Evolutionary conservation across 2,888 invertebrate species (phyloP), one percentile per base, ranked within the genome.

Genomic region (Pharmacophagus antenor): DNA sequence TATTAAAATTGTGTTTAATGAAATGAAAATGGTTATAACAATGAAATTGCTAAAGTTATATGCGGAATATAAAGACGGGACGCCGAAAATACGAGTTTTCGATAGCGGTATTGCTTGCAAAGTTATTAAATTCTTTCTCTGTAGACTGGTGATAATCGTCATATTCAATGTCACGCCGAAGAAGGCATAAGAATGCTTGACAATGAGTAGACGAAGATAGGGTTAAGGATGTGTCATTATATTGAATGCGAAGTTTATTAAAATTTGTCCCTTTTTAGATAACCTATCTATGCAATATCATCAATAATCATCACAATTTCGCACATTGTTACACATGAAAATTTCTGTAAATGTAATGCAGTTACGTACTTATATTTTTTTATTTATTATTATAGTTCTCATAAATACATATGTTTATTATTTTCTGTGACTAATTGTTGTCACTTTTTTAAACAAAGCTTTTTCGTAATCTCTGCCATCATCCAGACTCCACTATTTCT

Each of bases 121-220:
- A 83, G 79, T 86, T 88, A 88, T 89, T 88, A 88, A 88, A 88
- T 89, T 88, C 83, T 85, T 87, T 85, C 78, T 76, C 77, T 73
- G 72, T 71, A 70, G 75, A 74, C 78, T 77, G 76, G 78, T 78
- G 80, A 85, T 85, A 82, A 86, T 85, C 84, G 82, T 82, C 80
- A 84, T 77, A 84, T 86, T 85, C 84, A 87, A 88, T 88, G 87
- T 85, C 84, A 81, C 76, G 81, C 77, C 79, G 79, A 84, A 84
- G 78, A 80, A 80, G 79, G 82, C 82, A 80, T 82, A 78, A 77
- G 77, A 84, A 84, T 81, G 77, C 80, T 77, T 83, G 81, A 82
- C 85, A 85, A 86, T 85, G 81, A 82, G 77, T 81, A 72, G 37
- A n/a, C 5, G 37, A 5, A 37, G 37, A 15, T 71, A 72, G 74